Conservation (phyloP, 1,140 invertebrate species). For the Dendrolimus kikuchii region DNA sequence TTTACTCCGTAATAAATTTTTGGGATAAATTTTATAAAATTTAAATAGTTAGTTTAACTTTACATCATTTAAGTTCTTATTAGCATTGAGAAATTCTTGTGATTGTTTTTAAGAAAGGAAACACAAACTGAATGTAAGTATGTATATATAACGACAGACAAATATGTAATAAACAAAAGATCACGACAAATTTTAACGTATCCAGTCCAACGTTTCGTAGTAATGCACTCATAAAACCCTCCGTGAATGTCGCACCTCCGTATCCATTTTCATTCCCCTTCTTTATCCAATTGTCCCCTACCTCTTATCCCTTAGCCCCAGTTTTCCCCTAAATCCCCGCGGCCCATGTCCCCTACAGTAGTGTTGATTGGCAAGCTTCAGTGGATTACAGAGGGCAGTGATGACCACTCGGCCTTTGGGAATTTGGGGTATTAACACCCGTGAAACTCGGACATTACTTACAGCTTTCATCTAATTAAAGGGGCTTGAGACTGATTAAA, state of each 20-base stretch:
- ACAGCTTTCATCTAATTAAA: no score
- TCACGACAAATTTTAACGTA: no score
- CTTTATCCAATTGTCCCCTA: constrained; percentile 16
- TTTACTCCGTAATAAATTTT: no score
- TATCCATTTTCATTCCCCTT: constrained; percentile 18
- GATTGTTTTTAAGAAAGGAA: no score
- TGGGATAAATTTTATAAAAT: no score
- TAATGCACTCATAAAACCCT: not conserved
- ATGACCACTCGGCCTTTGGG: constrained; percentile 45
- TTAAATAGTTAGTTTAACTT: no score
- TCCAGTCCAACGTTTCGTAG: not conserved
- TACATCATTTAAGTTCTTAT: no score
- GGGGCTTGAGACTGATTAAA: no score
- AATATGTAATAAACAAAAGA: no score
- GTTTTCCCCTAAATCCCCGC: not conserved
- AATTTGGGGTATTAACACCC: constrained; percentile 50
- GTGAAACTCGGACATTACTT: not conserved
- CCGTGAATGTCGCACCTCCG: constrained; percentile 14
- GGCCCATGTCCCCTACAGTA: constrained; percentile 23
- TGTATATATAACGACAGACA: no score
- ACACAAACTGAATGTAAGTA: no score
- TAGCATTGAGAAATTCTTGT: no score
- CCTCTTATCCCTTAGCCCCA: constrained; percentile 22
- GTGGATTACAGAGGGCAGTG: constrained; percentile 47
- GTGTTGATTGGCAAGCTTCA: constrained; percentile 62